phyloP scores from a whole-genome alignment of 2,113 vertebrate species.

The Pelodiscus sinensis region DNA sequence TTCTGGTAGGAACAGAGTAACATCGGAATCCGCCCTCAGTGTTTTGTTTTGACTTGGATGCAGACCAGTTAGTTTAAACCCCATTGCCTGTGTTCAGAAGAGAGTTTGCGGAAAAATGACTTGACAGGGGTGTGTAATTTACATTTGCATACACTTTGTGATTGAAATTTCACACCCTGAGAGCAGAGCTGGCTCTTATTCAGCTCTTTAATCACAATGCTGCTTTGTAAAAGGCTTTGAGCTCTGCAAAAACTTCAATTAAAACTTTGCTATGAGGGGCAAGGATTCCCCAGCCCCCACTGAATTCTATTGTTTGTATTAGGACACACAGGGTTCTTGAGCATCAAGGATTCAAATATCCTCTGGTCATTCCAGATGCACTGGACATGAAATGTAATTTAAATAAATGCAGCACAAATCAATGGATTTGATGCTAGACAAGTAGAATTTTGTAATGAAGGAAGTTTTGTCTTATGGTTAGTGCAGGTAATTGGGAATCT shows the following conservation, averaged over 20 bases:
- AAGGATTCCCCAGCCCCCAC: background rate
- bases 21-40: rapidly evolving
- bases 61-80: background rate
- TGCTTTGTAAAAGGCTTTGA: background rate
- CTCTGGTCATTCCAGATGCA: background rate
- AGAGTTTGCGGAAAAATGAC: background rate
- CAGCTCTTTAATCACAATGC: background rate
- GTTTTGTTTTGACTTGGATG: slow-evolving; percentile 25
- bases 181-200: background rate
- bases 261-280: background rate
- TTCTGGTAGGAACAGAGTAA: background rate
- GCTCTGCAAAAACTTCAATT: background rate
- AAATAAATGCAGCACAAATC: background rate
- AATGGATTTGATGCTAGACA: background rate
- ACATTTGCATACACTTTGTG: slow-evolving; percentile 9
- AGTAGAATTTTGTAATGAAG: background rate
- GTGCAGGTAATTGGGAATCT: background rate
- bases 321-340: background rate
- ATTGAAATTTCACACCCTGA: background rate
- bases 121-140: slow-evolving; percentile 38
- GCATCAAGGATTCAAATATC: background rate
- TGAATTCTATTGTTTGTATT: background rate
- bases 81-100: slow-evolving; percentile 1
- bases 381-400: background rate
- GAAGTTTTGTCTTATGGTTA: background rate